Evolutionary conservation across 2,113 vertebrate species (phyloP).

Genomic region (Phodopus roborovskii): DNA sequence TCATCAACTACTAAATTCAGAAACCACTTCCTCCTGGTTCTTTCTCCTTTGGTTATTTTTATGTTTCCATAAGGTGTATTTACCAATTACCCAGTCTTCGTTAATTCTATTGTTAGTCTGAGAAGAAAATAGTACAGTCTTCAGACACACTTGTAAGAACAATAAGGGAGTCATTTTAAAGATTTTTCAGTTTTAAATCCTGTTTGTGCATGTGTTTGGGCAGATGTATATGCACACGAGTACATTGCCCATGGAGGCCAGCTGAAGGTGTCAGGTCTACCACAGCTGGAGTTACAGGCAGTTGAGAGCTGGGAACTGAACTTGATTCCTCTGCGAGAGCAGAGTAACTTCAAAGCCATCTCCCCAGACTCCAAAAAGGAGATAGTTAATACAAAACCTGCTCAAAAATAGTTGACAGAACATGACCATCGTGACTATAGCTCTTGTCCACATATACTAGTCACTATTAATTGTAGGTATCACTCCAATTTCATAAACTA

Average conservation of each 20-base stretch:
- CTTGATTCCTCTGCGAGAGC: background rate
- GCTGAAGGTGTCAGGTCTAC: background rate
- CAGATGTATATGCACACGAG: background rate
- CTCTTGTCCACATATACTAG: background rate
- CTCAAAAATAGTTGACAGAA: background rate
- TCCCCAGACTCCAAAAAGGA: background rate
- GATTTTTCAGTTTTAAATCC: background rate
- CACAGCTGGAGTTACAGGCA: background rate
- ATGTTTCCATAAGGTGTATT: background rate
- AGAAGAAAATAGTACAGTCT: constrained; percentile 20
- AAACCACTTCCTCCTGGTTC: background rate
- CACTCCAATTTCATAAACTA: background rate
- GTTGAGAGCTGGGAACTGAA: background rate
- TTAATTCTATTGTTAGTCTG: background rate
- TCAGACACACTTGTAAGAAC: background rate
- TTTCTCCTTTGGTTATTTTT: background rate
- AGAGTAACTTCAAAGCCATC: background rate
- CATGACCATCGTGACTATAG: background rate
- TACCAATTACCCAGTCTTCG: background rate
- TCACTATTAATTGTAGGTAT: background rate
- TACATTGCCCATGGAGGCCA: background rate
- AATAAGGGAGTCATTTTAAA: background rate
- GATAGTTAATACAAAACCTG: background rate
- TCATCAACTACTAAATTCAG: background rate
- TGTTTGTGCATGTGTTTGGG: background rate